A percentile compares a stretch with the other conserved stretches of the same genome.
Conservation (phyloP, 2,888 invertebrate genomes). For the Synanthedon tipuliformis region DNA sequence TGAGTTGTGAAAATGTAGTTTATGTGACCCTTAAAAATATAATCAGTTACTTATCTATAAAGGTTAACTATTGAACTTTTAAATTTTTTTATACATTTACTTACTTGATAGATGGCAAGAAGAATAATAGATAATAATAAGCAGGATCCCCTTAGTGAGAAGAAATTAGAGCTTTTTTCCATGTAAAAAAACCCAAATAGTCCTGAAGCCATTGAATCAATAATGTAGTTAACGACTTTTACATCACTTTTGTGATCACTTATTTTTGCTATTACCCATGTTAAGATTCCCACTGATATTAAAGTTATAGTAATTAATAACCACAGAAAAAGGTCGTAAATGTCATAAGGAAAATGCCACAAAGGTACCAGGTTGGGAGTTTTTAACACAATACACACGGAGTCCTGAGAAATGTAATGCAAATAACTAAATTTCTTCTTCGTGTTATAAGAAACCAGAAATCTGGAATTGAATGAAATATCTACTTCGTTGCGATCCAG, state of each 20-base stretch:
- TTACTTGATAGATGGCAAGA: slow-evolving; percentile 8
- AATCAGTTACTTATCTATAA: too few species aligned
- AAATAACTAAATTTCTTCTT: slow-evolving; percentile 17
- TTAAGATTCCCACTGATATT: slow-evolving; percentile 13
- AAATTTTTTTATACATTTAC: neutral
- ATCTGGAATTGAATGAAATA: slow-evolving; percentile 41
- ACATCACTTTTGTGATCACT: neutral
- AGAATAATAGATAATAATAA: slow-evolving; percentile 25
- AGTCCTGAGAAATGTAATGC: slow-evolving; percentile 20
- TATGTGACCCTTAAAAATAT: slow-evolving; percentile 22
- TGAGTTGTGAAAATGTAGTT: slow-evolving; percentile 34
- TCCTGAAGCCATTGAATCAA: slow-evolving; percentile 13
- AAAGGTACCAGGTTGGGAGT: slow-evolving; percentile 20
- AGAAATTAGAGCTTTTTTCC: slow-evolving; percentile 12
- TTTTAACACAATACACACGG: slow-evolving; percentile 25
- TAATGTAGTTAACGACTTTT: slow-evolving; percentile 10
- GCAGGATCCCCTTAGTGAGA: slow-evolving; percentile 20
- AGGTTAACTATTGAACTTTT: too few species aligned
- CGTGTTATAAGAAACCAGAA: slow-evolving; percentile 23
- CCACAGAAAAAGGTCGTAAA: slow-evolving; percentile 9
- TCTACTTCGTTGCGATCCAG: slow-evolving; percentile 24
- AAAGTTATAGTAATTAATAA: slow-evolving; percentile 9
- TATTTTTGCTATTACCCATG: slow-evolving; percentile 19
- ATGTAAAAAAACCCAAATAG: slow-evolving; percentile 21
- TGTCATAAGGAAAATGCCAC: slow-evolving; percentile 24